phyloP scores from a whole-genome alignment of 2,888 invertebrate species.

The Nasonia oneida region DNA sequence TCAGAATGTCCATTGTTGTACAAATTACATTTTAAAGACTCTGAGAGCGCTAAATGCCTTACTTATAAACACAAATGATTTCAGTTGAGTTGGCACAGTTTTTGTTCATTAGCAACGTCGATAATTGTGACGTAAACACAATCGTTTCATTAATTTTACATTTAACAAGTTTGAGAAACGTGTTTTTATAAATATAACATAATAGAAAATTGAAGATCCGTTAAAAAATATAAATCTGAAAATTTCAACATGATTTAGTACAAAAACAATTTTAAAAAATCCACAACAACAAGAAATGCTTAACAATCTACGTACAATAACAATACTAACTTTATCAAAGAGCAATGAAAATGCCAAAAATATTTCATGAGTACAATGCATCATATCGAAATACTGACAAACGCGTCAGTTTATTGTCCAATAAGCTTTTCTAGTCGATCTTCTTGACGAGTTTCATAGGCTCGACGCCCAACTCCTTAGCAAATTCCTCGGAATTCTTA shows the following conservation, averaged over 20 bases:
- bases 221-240: background rate
- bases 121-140: no score
- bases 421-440: conserved; percentile 7
- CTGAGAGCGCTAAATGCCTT: background rate
- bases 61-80: no score
- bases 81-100: no score
- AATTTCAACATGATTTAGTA: background rate
- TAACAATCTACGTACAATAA: background rate
- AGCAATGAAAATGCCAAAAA: background rate
- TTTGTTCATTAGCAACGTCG: no score
- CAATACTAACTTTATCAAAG: background rate
- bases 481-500: conserved; percentile 83
- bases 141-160: no score
- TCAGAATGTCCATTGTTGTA: background rate
- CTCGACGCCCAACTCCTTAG: conserved; percentile 82
- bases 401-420: background rate
- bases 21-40: background rate
- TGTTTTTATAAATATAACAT: no score
- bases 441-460: conserved; percentile 73
- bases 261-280: background rate
- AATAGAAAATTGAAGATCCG: no score
- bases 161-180: no score
- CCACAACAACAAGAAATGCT: background rate
- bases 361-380: background rate
- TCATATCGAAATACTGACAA: background rate